A percentile compares a stretch with the other conserved stretches of the same genome.
phyloP scores from a whole-genome alignment of 2,797 vertebrate genomes.

The Acanthurus leucopareius region DNA sequence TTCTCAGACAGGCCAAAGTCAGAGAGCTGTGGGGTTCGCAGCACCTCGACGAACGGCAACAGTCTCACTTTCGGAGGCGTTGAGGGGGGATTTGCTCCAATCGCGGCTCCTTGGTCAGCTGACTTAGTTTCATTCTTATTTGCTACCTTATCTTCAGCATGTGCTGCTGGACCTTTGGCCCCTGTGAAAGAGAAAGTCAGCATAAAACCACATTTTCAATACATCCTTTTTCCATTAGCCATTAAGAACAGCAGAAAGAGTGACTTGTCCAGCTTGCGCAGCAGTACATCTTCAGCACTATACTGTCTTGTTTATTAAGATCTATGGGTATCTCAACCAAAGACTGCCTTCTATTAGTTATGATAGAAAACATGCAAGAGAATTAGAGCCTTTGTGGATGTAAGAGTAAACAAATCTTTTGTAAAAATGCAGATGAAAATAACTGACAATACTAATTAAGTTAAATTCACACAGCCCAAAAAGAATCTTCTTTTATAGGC shows the following conservation, averaged over 20 bases:
- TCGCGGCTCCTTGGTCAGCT: conserved; percentile 23
- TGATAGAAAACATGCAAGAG: no score
- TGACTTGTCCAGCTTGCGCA: background rate
- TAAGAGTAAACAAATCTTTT: no score
- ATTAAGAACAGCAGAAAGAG: background rate
- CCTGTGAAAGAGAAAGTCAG: conserved; percentile 34
- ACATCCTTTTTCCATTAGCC: background rate
- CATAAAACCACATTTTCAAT: conserved; percentile 3
- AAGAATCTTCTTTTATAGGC: no score
- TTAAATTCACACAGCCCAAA: no score
- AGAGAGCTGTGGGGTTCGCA: conserved; percentile 88
- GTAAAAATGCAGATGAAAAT: no score
- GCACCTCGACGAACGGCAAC: conserved; percentile 43
- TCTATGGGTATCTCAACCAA: no score
- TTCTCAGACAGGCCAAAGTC: conserved; percentile 93
- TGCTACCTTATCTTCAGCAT: conserved; percentile 36
- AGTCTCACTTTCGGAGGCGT: conserved; percentile 29
- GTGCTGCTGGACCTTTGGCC: conserved; percentile 22
- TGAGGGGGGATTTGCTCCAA: background rate
- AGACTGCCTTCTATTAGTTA: no score
- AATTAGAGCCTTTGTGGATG: no score
- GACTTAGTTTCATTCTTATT: conserved; percentile 37
- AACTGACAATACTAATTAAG: no score
- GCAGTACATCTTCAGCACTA: background rate
- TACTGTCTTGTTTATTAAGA: background rate